Base-by-base conservation (phyloP, 2,113 vertebrate genomes). In the Macroglossus sobrinus region DNA sequence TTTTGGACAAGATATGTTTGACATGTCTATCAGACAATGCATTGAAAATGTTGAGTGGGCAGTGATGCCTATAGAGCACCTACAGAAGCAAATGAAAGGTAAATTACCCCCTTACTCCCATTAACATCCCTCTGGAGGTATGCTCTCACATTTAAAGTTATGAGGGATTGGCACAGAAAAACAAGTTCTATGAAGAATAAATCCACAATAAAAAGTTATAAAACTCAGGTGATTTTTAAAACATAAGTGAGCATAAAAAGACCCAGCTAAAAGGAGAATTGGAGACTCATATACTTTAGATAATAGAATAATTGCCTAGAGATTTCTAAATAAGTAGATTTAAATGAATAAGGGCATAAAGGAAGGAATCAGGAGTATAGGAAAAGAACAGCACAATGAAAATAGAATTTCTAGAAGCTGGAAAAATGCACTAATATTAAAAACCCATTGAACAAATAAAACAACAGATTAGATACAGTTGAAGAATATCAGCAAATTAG, bases 361-460 rank as follows among this genome's bases (percentile, higher is more conserved):
- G 33, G 33, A 91, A 93, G 61, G 64, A 90, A 69, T 78, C 33
- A 81, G 18, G 90, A 84, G 13, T 12, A 19, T 38, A 79, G 68
- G 24, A 43, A 86, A 84, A 84, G 45, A 84, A 40, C 2, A 64
- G 26, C 18, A 75, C 5, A 69, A 35, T 61, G 16, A 82, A 72
- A 96, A 66, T 50, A 30, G 35, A 81, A 75, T 45, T 69, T 84
- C 2, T 55, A 61, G 6, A 95, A 79, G 7, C 68, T 74, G 79
- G 92, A 72, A 79, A 64, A 40, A 15, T 50, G 30, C 9, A 76
- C 87, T 80, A 33, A 63, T 75, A 69, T 69, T 82, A 89, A 90
- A 90, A 95, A n/a, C 21, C 45, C 45, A 96, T 6, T 81, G 75
- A 86, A n/a, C 22, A 89, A 82, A 85, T 82, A 66, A 84, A 91